Percentiles rank a stretch among this genome's conserved stretches.
Conservation (phyloP, 2,113 vertebrate genomes). For the Chitala chitala region DNA sequence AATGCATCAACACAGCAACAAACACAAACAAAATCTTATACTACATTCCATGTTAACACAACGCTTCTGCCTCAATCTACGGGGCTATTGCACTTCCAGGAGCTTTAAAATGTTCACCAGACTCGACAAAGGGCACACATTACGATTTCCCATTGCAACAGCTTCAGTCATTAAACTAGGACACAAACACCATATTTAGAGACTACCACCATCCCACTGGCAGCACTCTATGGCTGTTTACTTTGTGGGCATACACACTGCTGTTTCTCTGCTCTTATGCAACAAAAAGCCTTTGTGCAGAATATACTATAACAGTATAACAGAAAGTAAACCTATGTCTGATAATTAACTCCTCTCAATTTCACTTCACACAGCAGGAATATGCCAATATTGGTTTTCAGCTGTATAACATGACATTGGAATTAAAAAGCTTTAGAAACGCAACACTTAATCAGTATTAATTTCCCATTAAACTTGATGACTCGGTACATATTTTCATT, state of each 20-base stretch:
- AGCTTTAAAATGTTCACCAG: conserved; percentile 12
- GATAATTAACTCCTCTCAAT: background rate
- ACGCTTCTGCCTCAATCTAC: background rate
- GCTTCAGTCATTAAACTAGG: conserved; percentile 8
- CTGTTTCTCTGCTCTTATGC: background rate
- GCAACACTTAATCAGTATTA: background rate
- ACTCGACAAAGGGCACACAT: background rate
- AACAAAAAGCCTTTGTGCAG: background rate
- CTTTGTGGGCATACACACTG: background rate
- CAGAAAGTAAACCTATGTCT: background rate
- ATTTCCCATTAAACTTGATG: background rate
- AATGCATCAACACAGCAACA: background rate
- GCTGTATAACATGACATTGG: background rate
- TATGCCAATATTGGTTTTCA: background rate
- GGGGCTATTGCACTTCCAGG: too few species aligned
- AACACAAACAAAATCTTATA: background rate
- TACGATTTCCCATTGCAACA: background rate
- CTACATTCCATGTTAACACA: background rate
- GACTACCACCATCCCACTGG: background rate
- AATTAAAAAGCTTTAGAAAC: background rate
- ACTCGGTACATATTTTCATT: too few species aligned
- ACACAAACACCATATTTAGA: conserved; percentile 11
- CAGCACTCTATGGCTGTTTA: background rate
- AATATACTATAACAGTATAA: background rate
- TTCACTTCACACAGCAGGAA: background rate